Evolutionary conservation across 64 coral and sea anemone species (phyloP), one percentile per base, ranked within the genome.

Genomic region (Platygyra sinensis): DNA sequence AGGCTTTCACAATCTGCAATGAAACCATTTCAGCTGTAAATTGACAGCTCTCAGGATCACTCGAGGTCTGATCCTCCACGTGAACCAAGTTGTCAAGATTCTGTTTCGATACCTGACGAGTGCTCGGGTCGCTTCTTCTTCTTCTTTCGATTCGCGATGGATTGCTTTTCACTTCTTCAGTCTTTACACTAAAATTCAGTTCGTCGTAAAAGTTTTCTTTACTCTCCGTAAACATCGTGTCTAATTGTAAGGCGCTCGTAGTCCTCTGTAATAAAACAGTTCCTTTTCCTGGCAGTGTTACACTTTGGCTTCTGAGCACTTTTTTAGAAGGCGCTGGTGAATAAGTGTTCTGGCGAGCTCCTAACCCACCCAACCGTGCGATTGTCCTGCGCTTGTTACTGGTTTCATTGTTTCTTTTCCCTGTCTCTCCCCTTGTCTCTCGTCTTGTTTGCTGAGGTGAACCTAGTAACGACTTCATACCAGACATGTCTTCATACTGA

Each of bases 401-500:
- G 33, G 1, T 12, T 52, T 63, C 36, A 8, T 12, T 46, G 36
- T 46, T 28, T 28, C 63, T 36, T 85, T 52, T 20, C 33, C 20
- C 15, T 22, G 19, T 10, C 5, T 20, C 32, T 25, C 65, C 25
- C 13, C 4, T 36, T 36, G 19, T 10, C 5, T 20, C 32, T 25
- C 65, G 10, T 6, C 4, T 85, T 49, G 8, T 85, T 27, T 22
- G 24, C 25, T 57, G 38, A 71, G 63, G 24, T 15, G 39, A 72
- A 27, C 65, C 24, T 69, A 22, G 46, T 3, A 17, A 11, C 0
- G 20, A 28, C 27, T 51, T 72, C 39, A 67, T 19, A 22, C 81
- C 81, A 71, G 81, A 85, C 81, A 85, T 85, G 15, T 85, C 81
- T 71, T 51, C 81, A 24, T 85, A 85, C 1, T 50, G 60, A 6